These are phyloP conservation scores for Boloria euphrosyne DNA, from an alignment of 2,888 invertebrate genomes.

Conservation along the genomic window DNA sequence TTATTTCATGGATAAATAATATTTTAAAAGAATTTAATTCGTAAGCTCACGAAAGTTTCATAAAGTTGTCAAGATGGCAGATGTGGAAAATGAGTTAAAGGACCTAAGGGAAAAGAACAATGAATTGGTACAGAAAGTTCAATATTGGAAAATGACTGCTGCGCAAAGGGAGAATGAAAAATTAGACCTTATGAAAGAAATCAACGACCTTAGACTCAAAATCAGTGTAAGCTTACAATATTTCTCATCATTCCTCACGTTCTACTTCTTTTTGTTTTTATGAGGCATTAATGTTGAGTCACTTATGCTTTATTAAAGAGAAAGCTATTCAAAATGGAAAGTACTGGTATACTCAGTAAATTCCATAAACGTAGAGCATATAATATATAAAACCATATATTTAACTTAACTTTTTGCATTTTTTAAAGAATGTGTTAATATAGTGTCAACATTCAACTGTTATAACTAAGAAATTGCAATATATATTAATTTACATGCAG, in stretches of 20 bases:
- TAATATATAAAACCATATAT: no score
- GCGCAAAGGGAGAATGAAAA: constrained; percentile 69
- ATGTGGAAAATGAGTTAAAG: constrained; percentile 62
- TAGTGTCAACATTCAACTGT: no score
- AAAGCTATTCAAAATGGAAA: no score
- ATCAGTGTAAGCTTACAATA: constrained; percentile 60
- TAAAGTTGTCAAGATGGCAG: constrained; percentile 48
- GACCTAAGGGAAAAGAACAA: constrained; percentile 66
- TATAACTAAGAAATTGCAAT: no score
- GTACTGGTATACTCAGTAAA: no score
- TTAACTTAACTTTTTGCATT: no score
- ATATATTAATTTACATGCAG: constrained; percentile 44
- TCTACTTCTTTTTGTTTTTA: no score
- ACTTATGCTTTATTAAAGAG: no score
- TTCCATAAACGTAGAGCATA: no score
- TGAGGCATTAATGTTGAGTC: no score
- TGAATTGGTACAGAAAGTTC: constrained; percentile 67
- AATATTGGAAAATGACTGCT: constrained; percentile 69
- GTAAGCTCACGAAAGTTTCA: neutral
- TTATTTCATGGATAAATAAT: neutral
- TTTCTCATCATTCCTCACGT: no score
- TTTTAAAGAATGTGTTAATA: no score
- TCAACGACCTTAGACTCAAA: constrained; percentile 68
- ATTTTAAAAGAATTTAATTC: neutral
- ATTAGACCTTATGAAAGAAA: constrained; percentile 68